Percentiles rank a stretch among this genome's conserved stretches.
These are phyloP conservation scores for Coelogynopora nodosa DNA, from an alignment of 2,888 invertebrate genomes.

Conservation along the genomic window DNA sequence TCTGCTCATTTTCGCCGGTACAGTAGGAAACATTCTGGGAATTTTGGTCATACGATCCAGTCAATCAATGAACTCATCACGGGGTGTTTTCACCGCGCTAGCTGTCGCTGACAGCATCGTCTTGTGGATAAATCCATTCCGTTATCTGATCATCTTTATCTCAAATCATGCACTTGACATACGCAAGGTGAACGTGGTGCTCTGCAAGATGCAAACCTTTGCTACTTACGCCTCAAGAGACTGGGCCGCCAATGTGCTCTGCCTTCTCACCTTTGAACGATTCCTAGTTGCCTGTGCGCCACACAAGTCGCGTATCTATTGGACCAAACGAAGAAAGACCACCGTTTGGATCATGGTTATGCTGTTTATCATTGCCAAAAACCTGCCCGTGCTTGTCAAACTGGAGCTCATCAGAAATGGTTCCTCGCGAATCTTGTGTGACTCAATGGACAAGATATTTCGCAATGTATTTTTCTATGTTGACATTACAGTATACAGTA, in stretches of 20 bases:
- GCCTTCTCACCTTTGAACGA: slow-evolving; percentile 44
- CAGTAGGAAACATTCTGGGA: slow-evolving; percentile 37
- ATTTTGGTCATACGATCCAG: slow-evolving; percentile 41
- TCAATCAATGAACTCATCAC: slow-evolving; percentile 40
- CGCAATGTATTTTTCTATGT: slow-evolving; percentile 40
- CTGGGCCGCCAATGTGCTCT: slow-evolving; percentile 44
- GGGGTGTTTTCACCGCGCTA: slow-evolving; percentile 43
- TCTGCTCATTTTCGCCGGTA: slow-evolving; percentile 22
- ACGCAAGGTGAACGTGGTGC: neutral
- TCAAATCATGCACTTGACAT: slow-evolving; percentile 27
- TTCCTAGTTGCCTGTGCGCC: slow-evolving; percentile 42
- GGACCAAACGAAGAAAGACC: neutral
- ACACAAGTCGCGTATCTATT: slow-evolving; percentile 40
- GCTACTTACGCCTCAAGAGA: slow-evolving; percentile 39
- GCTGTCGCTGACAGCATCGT: slow-evolving; percentile 43
- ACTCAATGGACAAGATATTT: slow-evolving; percentile 40
- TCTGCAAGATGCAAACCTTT: slow-evolving; percentile 44
- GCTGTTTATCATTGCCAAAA: slow-evolving; percentile 32
- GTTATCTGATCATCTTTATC: slow-evolving; percentile 40
- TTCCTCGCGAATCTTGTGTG: slow-evolving; percentile 10
- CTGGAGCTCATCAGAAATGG: slow-evolving; percentile 21
- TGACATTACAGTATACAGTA: slow-evolving; percentile 44
- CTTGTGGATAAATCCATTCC: slow-evolving; percentile 43
- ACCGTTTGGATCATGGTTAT: slow-evolving; percentile 41
- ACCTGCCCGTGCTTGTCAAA: slow-evolving; percentile 19